A percentile compares a stretch with the other conserved stretches of the same genome.
phyloP scores from a whole-genome alignment of 92 coral and sea anemone species.

The Paramuricea clavata region DNA sequence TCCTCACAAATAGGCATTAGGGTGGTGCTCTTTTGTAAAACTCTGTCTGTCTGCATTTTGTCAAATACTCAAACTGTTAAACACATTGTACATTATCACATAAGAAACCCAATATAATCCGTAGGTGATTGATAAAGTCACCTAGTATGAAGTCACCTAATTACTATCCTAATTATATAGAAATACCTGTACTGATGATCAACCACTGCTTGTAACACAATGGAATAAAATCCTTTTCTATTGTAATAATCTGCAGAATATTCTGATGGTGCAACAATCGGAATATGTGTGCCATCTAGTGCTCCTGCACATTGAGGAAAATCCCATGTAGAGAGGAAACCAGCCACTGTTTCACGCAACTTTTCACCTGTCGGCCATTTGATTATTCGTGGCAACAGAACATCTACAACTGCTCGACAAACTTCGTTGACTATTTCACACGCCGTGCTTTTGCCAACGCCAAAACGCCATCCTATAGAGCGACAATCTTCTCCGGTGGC shows the following conservation, averaged over 20 bases:
- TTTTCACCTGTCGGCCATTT: constrained; percentile 44
- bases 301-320: constrained; percentile 24
- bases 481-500: constrained; percentile 35
- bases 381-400: constrained; percentile 36
- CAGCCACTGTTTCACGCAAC: not conserved
- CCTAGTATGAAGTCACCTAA: too few relatives aligned
- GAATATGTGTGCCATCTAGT: constrained; percentile 19
- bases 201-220: constrained; percentile 28
- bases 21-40: too few relatives aligned
- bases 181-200: too few relatives aligned
- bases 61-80: too few relatives aligned
- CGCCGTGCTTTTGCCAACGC: constrained; percentile 44
- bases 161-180: too few relatives aligned
- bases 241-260: constrained; percentile 27
- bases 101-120: too few relatives aligned
- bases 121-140: too few relatives aligned
- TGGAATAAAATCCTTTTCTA: constrained; percentile 34
- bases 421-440: constrained; percentile 41
- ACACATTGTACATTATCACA: too few relatives aligned
- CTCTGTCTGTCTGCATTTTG: too few relatives aligned
- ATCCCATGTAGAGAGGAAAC: constrained; percentile 7
- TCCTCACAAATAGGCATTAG: too few relatives aligned
- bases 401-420: constrained; percentile 34
- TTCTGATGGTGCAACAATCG: constrained; percentile 41
- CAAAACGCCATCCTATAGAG: constrained; percentile 42